These are phyloP conservation scores for Squalus acanthias DNA, from an alignment of 2,797 vertebrate genomes.

Conservation along the genomic window DNA sequence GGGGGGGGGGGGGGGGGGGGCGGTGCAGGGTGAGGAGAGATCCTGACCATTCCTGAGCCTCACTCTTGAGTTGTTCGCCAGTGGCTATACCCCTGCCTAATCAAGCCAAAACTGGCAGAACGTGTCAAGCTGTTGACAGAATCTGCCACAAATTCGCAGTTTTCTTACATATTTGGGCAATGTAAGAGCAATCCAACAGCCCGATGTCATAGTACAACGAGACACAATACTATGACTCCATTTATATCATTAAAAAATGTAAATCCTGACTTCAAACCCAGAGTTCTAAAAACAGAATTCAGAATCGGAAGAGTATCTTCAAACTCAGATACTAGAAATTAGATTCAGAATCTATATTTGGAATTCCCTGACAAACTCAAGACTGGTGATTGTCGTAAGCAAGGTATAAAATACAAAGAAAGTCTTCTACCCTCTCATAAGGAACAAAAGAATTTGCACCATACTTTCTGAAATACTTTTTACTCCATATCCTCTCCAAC, in stretches of 20 bases:
- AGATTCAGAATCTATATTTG: neutral
- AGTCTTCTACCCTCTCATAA: neutral
- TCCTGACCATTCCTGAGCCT: neutral
- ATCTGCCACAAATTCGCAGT: neutral
- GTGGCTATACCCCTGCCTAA: neutral
- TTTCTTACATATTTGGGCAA: neutral
- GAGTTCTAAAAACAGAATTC: neutral
- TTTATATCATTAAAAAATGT: neutral
- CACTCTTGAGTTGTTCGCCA: neutral
- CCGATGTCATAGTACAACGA: neutral
- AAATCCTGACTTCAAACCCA: neutral
- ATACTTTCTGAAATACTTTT: neutral
- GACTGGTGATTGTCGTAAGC: neutral
- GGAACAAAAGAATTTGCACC: neutral
- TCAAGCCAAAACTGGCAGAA: neutral
- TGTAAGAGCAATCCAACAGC: neutral
- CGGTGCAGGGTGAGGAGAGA: too few species aligned
- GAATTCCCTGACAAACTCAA: neutral
- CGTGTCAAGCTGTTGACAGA: neutral
- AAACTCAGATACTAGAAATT: neutral
- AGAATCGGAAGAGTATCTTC: neutral
- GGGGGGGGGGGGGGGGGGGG: too few species aligned
- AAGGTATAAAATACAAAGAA: neutral
- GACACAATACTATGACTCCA: neutral
- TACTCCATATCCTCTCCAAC: neutral